Evolutionary conservation across 1,140 invertebrate species (phyloP).

Genomic region (Dreissena polymorpha): DNA sequence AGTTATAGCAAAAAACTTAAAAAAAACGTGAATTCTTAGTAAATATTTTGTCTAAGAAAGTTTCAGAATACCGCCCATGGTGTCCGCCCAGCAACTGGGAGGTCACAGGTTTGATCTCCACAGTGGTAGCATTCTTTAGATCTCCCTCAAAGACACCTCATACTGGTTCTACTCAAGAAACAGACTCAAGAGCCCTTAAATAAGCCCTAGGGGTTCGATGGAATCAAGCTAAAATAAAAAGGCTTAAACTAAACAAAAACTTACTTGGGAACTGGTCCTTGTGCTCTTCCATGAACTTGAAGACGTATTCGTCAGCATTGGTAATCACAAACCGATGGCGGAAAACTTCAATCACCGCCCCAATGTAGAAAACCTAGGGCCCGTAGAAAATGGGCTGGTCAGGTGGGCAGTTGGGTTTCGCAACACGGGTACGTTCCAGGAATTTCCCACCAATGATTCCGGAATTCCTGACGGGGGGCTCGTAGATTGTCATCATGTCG

Average conservation of each 20-base stretch:
- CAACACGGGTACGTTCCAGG: slow-evolving; percentile 77
- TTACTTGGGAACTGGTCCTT: slow-evolving; percentile 75
- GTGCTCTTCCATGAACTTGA: slow-evolving; percentile 79
- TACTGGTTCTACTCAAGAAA: too few species aligned
- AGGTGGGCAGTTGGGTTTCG: slow-evolving; percentile 75
- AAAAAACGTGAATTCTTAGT: too few species aligned
- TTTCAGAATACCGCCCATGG: too few species aligned
- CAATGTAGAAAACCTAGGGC: slow-evolving; percentile 79
- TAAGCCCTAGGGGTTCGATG: too few species aligned
- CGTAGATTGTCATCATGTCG: slow-evolving; percentile 80
- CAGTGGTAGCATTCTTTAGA: too few species aligned
- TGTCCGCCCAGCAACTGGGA: too few species aligned
- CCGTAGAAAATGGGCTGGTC: slow-evolving; percentile 78
- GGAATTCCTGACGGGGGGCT: slow-evolving; percentile 78
- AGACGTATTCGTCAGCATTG: slow-evolving; percentile 78
- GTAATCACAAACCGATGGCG: slow-evolving; percentile 78
- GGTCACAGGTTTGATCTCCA: too few species aligned
- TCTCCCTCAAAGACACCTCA: too few species aligned
- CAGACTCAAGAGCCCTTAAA: too few species aligned
- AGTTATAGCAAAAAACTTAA: too few species aligned
- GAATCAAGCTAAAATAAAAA: not conserved
- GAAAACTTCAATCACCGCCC: slow-evolving; percentile 78
- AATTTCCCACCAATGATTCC: slow-evolving; percentile 80
- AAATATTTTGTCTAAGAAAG: too few species aligned
- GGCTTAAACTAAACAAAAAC: slow-evolving; percentile 7